Base-by-base conservation (phyloP, 1,140 invertebrate species). In the Lanistes nyassanus region DNA sequence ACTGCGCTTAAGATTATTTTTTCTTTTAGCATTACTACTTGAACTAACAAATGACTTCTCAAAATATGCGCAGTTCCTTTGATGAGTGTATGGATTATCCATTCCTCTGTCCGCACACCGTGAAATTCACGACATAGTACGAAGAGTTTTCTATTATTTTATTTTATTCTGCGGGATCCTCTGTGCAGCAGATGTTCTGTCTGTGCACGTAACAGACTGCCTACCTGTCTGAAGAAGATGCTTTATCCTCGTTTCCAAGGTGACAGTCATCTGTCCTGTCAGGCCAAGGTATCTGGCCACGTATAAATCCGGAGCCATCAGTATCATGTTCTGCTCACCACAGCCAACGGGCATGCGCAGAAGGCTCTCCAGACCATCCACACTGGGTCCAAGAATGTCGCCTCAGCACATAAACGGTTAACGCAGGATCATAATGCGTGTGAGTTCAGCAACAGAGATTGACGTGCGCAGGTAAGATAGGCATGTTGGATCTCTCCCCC, bases 251-350 rank as follows among this genome's bases (percentile, higher is more conserved):
- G 65, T 16, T 7, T 53, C n/a, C 3, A 74, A 3, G 9, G 88
- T 90, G 74, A 90, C 89, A 3, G 92, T 93, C 16, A 93, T 80
- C 81, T 93, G 92, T 78, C 92, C 91, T 0, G 91, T 91, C 0
- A 90, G 87, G 26, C 95, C 92, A 92, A 98, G 95, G 85, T 97
- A 97, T 81, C 95, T 90, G 0, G 94, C 93, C 0, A 95, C 95
- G 88, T 96, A 97, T 84, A 97, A 92, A 88, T 96, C 97, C 0
- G 94, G 94, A 0, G 95, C 96, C 88, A 97, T 97, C 73, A 94
- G 96, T 88, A 96, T 97, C 92, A 97, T 95, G 83, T 95, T 97
- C 86, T 97, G 96, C 87, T 98, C 96, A 0, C 94, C 96, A 23
- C 94, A 95, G 84, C 96, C 95, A 90, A 92, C 81, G 31, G 88